These are phyloP conservation scores for Botia almorhae DNA, from an alignment of 2,797 vertebrate species.

Conservation along the genomic window DNA sequence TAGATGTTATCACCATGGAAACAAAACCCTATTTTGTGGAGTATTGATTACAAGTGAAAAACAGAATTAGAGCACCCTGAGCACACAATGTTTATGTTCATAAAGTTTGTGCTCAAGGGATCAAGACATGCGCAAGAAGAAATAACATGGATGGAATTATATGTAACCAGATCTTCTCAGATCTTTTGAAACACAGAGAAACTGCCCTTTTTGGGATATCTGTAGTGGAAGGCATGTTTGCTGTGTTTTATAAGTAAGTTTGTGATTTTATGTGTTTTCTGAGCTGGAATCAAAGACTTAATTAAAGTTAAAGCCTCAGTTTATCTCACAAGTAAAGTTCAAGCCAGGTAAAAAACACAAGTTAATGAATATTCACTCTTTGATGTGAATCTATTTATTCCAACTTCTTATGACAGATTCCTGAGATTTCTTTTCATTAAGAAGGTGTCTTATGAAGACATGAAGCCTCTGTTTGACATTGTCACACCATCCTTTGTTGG, in stretches of 20 bases:
- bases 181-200: constrained; percentile 24
- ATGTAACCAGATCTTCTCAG: constrained; percentile 50
- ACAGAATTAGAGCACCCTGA: constrained; percentile 36
- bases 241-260: constrained; percentile 20
- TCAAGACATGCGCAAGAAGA: constrained; percentile 28
- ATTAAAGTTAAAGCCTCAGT: neutral
- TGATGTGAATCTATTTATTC: constrained; percentile 48
- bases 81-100: constrained; percentile 54
- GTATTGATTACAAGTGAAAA: constrained; percentile 42
- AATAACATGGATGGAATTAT: constrained; percentile 33
- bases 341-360: neutral
- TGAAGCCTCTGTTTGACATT: constrained; percentile 63
- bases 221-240: neutral
- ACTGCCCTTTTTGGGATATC: constrained; percentile 40
- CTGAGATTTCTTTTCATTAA: constrained; percentile 57
- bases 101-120: constrained; percentile 47
- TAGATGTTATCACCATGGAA: constrained; percentile 47
- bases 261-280: constrained; percentile 36
- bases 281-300: constrained; percentile 1
- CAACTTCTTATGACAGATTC: constrained; percentile 52
- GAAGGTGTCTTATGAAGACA: constrained; percentile 69
- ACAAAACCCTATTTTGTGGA: constrained; percentile 41
- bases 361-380: constrained; percentile 27
- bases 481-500: constrained; percentile 68
- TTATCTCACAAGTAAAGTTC: neutral